Conservation (phyloP, 2,113 vertebrate genomes). For the Xenus cinereus region DNA sequence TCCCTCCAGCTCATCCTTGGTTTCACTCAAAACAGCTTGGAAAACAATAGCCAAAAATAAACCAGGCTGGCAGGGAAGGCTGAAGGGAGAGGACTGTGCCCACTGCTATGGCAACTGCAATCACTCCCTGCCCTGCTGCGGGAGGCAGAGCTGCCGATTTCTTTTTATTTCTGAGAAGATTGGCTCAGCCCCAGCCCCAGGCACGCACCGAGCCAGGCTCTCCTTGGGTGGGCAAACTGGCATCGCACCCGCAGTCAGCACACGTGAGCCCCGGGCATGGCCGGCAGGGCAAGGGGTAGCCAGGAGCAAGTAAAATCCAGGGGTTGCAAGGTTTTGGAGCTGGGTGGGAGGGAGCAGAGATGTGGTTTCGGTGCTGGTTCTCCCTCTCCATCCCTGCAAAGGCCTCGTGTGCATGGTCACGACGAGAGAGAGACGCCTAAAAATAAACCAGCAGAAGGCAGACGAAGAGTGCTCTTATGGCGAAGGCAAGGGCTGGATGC, state of each 20-base stretch:
- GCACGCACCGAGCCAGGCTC: not conserved
- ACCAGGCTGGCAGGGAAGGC: not conserved
- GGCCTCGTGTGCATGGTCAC: accelerated
- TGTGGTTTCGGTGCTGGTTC: not conserved
- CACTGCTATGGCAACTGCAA: constrained; percentile 53
- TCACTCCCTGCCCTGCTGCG: constrained; percentile 4
- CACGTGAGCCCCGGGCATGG: not conserved
- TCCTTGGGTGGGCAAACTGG: not conserved
- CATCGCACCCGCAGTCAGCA: not conserved
- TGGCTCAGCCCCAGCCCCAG: not conserved
- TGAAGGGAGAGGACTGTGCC: constrained; percentile 8
- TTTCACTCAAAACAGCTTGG: not conserved
- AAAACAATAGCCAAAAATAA: constrained; percentile 29
- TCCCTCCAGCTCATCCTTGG: not conserved
- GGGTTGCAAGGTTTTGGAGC: not conserved
- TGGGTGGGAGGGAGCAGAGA: not conserved
- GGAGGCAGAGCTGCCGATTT: not conserved
- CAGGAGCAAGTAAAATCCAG: not conserved
- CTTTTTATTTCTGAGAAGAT: not conserved
- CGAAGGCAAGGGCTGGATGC: accelerated
- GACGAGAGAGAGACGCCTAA: not conserved
- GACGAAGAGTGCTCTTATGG: not conserved
- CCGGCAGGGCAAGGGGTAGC: not conserved
- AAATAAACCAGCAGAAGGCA: not conserved
- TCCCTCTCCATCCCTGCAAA: not conserved